Evolutionary conservation across 2,113 vertebrate species (phyloP), one percentile per base, ranked within the genome.

Genomic region (Cynopterus brachyotis): DNA sequence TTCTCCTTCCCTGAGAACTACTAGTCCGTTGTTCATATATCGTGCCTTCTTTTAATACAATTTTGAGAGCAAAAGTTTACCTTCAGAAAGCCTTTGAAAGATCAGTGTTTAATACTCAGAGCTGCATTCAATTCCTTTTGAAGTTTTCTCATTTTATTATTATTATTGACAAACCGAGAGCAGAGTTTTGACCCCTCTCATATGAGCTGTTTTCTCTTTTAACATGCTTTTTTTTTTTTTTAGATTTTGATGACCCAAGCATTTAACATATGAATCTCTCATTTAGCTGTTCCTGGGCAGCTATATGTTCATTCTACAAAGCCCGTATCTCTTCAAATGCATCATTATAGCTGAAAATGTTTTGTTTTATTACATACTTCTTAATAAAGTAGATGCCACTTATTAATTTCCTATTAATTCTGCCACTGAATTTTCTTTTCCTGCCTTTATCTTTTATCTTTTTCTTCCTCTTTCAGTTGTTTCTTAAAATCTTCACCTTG

Each of bases 151-250:
- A 59, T 99, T 98, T 11, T 90, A 90, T 98, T 97, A 80, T 98
- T 99, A 62, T 99, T 99, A 86, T 99, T 99, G 47, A 90, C 97
- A 47, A 99, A 95, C 91, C 98, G 98, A 2, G 98, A 87, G 83
- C 98, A 99, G 55, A 99, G 98, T 95, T 99, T 99, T 35, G 98
- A 98, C 64, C 99, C 78, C 92, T 99, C 99, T 99, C 99, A 93
- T 30, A 45, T 57, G n/a, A 96, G 59, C 97, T 83, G 53, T 99
- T 99, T 94, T 99, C 99, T 99, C 99, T 94, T 99, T 99, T 47
- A 99, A 99, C 99, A 62, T 99, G 99, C 91, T 99, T 99, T 67
- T 99, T 98, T 99, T 99, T 98, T 99, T 99, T 96, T 99, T 99
- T 97, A 99, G 99, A 98, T 99, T 99, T 97, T 99, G 99, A 97